Percentiles rank a stretch among this genome's conserved stretches.
phyloP scores from a whole-genome alignment of 2,797 vertebrate genomes.

The Hafferia zeledoni region DNA sequence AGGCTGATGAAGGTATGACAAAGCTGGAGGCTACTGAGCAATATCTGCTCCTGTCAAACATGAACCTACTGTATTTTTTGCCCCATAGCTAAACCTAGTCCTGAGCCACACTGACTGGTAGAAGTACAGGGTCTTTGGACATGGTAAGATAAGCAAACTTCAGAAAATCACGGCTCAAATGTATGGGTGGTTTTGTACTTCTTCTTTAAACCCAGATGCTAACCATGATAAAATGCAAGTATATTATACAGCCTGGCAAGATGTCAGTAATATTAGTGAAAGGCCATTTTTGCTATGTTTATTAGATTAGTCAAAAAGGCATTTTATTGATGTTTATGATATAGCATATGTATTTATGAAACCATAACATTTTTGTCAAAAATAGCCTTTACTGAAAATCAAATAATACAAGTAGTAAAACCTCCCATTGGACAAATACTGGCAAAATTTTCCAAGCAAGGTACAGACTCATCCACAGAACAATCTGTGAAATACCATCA shows the following conservation, averaged over 20 bases:
- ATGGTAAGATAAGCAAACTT: background rate
- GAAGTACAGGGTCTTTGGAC: background rate
- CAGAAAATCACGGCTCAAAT: background rate
- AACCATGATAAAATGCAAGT: slow-evolving; percentile 24
- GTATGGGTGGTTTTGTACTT: background rate
- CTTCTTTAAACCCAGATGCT: slow-evolving; percentile 1
- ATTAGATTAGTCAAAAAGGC: slow-evolving; percentile 49
- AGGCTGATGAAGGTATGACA: background rate
- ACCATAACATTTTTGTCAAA: slow-evolving; percentile 48
- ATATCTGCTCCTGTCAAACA: background rate
- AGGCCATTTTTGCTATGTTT: slow-evolving; percentile 56
- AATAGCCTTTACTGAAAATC: slow-evolving; percentile 58
- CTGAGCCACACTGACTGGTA: background rate
- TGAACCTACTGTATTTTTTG: background rate
- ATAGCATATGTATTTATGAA: slow-evolving; percentile 40
- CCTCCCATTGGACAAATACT: background rate
- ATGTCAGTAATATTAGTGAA: slow-evolving; percentile 31
- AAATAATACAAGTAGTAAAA: slow-evolving; percentile 45
- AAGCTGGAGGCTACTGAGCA: background rate
- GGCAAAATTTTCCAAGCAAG: slow-evolving; percentile 28
- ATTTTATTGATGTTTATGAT: slow-evolving; percentile 55
- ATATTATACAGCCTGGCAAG: slow-evolving; percentile 9
- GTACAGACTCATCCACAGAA: background rate
- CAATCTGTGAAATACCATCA: background rate
- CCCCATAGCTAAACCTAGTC: background rate